phyloP scores from a whole-genome alignment of 2,888 invertebrate species.

The Ophioninae sp. region DNA sequence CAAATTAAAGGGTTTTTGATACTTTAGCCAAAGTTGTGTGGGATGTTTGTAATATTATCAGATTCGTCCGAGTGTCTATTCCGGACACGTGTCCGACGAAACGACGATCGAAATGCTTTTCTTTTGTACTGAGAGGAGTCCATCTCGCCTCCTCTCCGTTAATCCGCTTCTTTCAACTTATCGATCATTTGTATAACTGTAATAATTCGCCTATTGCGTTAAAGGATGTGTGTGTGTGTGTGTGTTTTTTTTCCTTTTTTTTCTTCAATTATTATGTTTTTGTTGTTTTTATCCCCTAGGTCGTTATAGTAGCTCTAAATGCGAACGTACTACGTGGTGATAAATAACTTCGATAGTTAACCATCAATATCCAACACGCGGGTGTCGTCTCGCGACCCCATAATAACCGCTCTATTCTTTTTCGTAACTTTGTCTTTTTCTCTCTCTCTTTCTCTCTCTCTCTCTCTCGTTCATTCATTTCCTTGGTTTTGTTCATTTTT shows the following conservation, averaged over 20 bases:
- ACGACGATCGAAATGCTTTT: constrained; percentile 54
- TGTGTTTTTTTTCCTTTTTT: constrained; percentile 31
- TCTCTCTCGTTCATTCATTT: constrained; percentile 28
- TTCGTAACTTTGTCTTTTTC: constrained; percentile 40
- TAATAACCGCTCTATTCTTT: constrained; percentile 60
- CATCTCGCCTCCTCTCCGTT: constrained; percentile 26
- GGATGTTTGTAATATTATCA: not conserved
- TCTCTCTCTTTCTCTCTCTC: constrained; percentile 24
- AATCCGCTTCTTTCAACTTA: constrained; percentile 54
- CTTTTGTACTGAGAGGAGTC: constrained; percentile 55
- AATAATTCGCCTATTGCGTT: constrained; percentile 57
- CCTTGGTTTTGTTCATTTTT: constrained; percentile 48
- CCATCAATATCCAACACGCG: constrained; percentile 60
- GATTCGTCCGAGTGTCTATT: constrained; percentile 38
- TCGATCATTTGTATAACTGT: constrained; percentile 45
- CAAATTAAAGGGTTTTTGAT: too few relatives aligned
- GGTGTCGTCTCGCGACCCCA: constrained; percentile 54
- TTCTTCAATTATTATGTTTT: constrained; percentile 29
- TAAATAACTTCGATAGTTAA: constrained; percentile 58
- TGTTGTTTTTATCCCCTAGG: constrained; percentile 38
- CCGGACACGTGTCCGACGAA: constrained; percentile 48
- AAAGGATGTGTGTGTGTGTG: constrained; percentile 39
- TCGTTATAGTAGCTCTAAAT: constrained; percentile 52
- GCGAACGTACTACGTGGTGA: constrained; percentile 55
- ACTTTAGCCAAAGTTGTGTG: too few relatives aligned